A percentile compares a stretch with the other conserved stretches of the same genome.
Conservation (phyloP, 2,797 vertebrate genomes). For the Acanthis flammea region DNA sequence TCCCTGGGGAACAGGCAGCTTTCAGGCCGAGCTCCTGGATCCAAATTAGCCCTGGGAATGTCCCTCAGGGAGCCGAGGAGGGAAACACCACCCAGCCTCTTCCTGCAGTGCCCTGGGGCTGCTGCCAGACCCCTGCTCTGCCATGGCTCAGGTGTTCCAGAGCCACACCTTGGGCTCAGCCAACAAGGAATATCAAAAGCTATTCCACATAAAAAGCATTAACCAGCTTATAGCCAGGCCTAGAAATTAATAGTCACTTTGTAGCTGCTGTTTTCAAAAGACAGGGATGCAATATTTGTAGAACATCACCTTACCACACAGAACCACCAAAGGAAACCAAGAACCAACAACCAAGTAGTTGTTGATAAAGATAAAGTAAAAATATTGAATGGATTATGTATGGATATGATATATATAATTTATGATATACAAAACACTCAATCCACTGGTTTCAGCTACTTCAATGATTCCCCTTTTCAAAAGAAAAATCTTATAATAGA, state of each 20-base stretch:
- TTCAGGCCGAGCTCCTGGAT: background rate
- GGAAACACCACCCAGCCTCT: background rate
- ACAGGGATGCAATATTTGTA: background rate
- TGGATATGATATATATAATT: background rate
- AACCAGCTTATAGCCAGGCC: background rate
- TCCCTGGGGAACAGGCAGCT: background rate
- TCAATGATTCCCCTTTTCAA: background rate
- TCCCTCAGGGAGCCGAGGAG: background rate
- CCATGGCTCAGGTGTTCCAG: fast-evolving
- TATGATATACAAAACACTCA: background rate
- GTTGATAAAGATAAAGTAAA: background rate
- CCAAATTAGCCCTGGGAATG: background rate
- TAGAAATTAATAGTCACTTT: background rate
- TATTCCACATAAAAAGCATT: background rate
- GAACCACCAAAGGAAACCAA: background rate
- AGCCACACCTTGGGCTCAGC: background rate
- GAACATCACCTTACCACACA: background rate
- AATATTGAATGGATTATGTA: background rate
- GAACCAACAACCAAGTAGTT: background rate
- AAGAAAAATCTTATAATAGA: background rate
- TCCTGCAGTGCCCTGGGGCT: background rate
- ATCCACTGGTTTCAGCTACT: background rate
- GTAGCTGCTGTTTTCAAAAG: background rate
- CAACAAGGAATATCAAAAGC: background rate
- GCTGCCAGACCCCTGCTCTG: background rate